Evolutionary conservation across 2,888 invertebrate species (phyloP).

Genomic region (Microctonus hyperodae): DNA sequence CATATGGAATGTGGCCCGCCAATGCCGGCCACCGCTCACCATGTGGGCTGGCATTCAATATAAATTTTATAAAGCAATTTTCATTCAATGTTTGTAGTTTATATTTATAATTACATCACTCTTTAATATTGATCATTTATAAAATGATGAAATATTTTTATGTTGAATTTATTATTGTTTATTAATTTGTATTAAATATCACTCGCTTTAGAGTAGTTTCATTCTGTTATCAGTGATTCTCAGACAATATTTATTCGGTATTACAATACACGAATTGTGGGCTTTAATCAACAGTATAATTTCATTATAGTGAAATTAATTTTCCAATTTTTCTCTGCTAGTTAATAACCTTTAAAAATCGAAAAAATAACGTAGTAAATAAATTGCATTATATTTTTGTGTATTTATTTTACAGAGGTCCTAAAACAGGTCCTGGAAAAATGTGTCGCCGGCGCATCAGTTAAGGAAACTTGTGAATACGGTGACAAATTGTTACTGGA

Average conservation of each 20-base stretch:
- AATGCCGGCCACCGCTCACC: constrained; percentile 57
- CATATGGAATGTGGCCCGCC: constrained; percentile 61
- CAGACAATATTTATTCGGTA: not conserved
- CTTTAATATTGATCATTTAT: not conserved
- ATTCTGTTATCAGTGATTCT: not conserved
- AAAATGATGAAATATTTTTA: not conserved
- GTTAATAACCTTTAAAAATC: not conserved
- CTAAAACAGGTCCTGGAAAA: constrained; percentile 87
- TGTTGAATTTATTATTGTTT: not conserved
- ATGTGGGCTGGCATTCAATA: constrained; percentile 49
- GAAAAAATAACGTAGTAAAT: not conserved
- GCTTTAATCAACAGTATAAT: too few species aligned
- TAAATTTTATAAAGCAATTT: constrained; percentile 18
- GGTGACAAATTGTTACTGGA: constrained; percentile 89
- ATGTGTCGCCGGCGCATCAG: constrained; percentile 87
- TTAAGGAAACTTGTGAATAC: constrained; percentile 88
- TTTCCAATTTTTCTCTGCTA: too few species aligned
- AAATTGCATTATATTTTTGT: constrained; percentile 21
- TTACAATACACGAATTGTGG: too few species aligned
- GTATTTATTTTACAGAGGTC: constrained; percentile 71
- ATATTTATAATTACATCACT: not conserved
- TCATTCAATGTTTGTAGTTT: not conserved
- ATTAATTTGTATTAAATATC: not conserved
- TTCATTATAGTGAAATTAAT: not conserved
- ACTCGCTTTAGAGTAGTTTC: not conserved